Conservation (phyloP, 2,113 vertebrate genomes). For the Columba livia region DNA sequence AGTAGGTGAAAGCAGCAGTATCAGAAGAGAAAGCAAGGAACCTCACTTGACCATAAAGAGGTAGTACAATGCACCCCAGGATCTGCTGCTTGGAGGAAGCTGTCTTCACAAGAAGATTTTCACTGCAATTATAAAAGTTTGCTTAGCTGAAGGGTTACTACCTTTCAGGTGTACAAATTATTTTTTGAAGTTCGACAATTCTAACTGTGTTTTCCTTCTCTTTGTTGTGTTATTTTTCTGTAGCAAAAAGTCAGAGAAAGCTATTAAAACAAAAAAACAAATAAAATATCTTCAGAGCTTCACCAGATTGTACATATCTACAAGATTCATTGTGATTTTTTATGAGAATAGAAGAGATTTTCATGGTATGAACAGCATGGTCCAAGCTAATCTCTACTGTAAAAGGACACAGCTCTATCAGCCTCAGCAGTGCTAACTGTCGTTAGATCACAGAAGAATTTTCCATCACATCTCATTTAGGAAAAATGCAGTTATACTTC, state of each 20-base stretch:
- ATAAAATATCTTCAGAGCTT: background rate
- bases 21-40: background rate
- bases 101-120: background rate
- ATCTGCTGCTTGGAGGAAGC: background rate
- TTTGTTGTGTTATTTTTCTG: background rate
- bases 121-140: background rate
- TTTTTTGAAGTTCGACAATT: background rate
- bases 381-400: background rate
- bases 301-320: background rate
- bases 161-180: background rate
- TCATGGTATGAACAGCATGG: background rate
- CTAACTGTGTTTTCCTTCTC: background rate
- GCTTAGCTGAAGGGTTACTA: background rate
- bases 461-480: background rate
- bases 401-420: background rate
- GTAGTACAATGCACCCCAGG: background rate
- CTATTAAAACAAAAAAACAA: background rate
- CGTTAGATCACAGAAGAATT: background rate
- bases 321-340: background rate
- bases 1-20: background rate
- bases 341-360: background rate
- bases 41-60: background rate
- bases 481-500: slow-evolving; percentile 27
- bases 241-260: background rate
- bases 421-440: background rate